A percentile compares a stretch with the other conserved stretches of the same genome.
These are phyloP conservation scores for Corvus moneduloides DNA, from an alignment of 2,113 vertebrate genomes.

Conservation along the genomic window DNA sequence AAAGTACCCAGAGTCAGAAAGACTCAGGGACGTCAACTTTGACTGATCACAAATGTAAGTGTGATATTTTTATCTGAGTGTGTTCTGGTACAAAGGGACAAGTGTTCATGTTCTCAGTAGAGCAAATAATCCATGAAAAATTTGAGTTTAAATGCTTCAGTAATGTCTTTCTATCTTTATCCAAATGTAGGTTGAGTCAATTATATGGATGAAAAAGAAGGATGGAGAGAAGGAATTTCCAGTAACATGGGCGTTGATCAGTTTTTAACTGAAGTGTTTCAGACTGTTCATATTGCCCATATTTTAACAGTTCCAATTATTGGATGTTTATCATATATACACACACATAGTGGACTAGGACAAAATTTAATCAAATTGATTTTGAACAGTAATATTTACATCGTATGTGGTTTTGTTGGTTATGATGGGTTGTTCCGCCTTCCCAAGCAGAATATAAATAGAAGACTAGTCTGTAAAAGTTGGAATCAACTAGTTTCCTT, in stretches of 20 bases:
- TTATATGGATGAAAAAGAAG: not conserved
- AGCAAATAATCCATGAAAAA: constrained; percentile 21
- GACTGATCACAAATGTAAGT: not conserved
- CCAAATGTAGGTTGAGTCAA: not conserved
- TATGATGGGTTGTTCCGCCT: not conserved
- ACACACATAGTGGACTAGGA: not conserved
- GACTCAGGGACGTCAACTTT: not conserved
- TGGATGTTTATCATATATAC: not conserved
- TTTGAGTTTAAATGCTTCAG: not conserved
- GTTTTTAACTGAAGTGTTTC: not conserved
- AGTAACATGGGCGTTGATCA: not conserved
- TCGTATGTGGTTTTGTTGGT: fast-evolving
- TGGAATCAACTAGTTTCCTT: not conserved
- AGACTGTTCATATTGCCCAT: not conserved
- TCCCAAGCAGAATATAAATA: not conserved
- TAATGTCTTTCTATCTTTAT: constrained; percentile 21
- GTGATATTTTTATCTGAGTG: not conserved
- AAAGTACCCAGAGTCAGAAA: not conserved
- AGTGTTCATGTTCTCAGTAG: not conserved
- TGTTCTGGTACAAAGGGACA: not conserved
- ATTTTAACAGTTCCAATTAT: not conserved
- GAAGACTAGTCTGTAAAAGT: not conserved
- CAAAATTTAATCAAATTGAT: not conserved
- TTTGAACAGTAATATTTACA: not conserved
- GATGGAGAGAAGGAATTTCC: not conserved